These are phyloP conservation scores for Chironomus tepperi DNA, from an alignment of 1,140 invertebrate genomes.

Conservation along the genomic window DNA sequence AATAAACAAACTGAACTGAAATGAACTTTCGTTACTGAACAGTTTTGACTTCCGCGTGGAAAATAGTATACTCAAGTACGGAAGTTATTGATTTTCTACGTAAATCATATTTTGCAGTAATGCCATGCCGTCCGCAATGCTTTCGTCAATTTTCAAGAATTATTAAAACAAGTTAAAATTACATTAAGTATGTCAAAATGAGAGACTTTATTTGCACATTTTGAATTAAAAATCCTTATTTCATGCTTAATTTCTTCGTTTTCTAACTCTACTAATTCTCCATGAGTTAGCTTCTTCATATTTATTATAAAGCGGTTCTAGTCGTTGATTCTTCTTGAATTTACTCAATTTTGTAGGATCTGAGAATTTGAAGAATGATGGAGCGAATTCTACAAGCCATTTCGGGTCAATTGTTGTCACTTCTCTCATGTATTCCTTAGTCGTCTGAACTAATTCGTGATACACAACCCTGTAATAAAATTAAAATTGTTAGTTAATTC, in stretches of 20 bases:
- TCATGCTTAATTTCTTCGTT: conserved; percentile 70
- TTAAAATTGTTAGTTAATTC: no score
- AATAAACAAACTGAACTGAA: no score
- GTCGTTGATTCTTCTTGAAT: conserved; percentile 97
- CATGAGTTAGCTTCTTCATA: conserved; percentile 99
- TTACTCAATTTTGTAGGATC: conserved; percentile 98
- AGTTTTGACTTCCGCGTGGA: no score
- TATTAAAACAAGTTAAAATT: no score
- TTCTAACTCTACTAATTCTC: conserved; percentile 91
- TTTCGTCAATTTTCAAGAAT: no score
- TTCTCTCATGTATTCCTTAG: conserved; percentile 98
- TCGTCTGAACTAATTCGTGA: conserved; percentile 99
- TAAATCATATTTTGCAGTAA: no score
- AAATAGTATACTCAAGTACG: no score
- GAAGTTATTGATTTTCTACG: no score
- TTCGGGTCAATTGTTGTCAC: conserved; percentile 98
- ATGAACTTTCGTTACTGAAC: no score
- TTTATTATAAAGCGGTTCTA: conserved; percentile 98
- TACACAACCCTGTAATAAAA: conserved; percentile 65
- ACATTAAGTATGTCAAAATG: no score
- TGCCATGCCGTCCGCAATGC: no score
- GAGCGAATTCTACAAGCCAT: conserved; percentile 98
- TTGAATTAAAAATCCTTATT: neutral
- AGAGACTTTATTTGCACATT: no score
- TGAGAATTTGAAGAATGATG: conserved; percentile 98